Evolutionary conservation across 2,113 vertebrate species (phyloP).

Genomic region (Scomber colias): DNA sequence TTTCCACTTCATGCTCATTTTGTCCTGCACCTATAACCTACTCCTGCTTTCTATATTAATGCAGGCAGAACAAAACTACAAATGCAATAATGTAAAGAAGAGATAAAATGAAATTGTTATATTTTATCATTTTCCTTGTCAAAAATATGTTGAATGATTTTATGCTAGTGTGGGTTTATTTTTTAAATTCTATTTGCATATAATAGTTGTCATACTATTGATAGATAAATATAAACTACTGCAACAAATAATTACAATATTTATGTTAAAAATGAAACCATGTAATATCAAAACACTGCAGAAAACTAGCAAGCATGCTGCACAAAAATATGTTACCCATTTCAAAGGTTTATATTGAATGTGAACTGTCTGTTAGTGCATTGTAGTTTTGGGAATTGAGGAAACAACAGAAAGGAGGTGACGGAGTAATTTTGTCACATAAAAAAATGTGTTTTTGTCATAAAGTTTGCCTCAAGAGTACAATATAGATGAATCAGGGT

Average conservation of each 20-base stretch:
- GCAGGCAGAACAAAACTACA: too few relatives aligned
- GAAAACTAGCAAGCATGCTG: background rate
- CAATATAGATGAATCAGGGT: accelerated
- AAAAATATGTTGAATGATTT: background rate
- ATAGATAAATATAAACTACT: too few relatives aligned
- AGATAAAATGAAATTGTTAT: too few relatives aligned
- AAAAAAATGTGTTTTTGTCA: accelerated
- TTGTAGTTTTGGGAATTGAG: conserved; percentile 28
- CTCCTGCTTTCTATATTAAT: too few relatives aligned
- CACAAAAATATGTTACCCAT: background rate
- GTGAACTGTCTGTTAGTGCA: background rate
- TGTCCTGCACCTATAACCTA: too few relatives aligned
- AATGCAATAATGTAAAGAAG: too few relatives aligned
- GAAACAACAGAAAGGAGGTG: conserved; percentile 8
- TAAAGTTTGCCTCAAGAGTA: accelerated
- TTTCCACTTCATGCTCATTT: background rate
- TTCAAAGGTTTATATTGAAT: conserved; percentile 18
- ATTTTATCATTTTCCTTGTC: background rate
- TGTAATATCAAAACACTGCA: background rate
- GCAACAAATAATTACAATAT: too few relatives aligned
- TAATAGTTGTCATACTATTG: background rate
- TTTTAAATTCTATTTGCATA: background rate
- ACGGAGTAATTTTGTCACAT: background rate
- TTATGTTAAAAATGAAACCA: too few relatives aligned
- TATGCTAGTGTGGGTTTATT: background rate